Percentiles rank a stretch among this genome's conserved stretches.
Evolutionary conservation across 2,797 vertebrate species (phyloP).

Genomic region (Tolypeutes matacus): DNA sequence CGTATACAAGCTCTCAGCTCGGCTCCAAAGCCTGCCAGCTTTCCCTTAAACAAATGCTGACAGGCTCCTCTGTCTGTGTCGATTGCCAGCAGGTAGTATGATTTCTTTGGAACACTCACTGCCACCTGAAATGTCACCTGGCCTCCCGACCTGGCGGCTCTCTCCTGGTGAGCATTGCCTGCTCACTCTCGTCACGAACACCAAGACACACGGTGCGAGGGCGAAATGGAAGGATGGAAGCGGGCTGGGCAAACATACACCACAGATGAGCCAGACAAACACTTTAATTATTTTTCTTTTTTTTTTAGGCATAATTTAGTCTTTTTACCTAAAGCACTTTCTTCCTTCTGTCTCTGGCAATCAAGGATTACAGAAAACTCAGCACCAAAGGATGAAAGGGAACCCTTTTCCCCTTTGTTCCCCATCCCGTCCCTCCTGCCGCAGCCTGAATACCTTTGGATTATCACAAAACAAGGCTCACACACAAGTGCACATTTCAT

Average conservation of each 20-base stretch:
- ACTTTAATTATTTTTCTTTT: constrained; percentile 5
- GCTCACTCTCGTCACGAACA: no score
- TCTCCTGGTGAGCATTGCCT: rapidly evolving
- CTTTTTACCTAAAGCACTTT: constrained; percentile 52
- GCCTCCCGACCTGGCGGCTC: no score
- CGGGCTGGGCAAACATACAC: neutral
- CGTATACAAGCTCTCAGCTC: rapidly evolving
- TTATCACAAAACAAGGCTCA: neutral
- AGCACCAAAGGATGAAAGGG: constrained; percentile 73
- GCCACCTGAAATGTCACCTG: neutral
- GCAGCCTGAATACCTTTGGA: neutral
- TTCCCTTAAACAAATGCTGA: rapidly evolving
- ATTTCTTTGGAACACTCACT: neutral
- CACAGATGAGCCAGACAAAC: constrained; percentile 61
- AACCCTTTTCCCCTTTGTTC: neutral
- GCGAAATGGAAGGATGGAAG: rapidly evolving
- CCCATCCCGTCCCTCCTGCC: constrained; percentile 27
- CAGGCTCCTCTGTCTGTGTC: rapidly evolving
- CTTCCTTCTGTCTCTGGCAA: constrained; percentile 20
- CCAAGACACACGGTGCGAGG: neutral
- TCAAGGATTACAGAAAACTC: constrained; percentile 70
- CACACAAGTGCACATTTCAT: neutral
- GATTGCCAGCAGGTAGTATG: no score
- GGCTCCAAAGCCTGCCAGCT: neutral
- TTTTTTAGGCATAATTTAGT: constrained; percentile 69